phyloP scores from a whole-genome alignment of 2,113 vertebrate genomes.

The Leucoraja erinaceus region DNA sequence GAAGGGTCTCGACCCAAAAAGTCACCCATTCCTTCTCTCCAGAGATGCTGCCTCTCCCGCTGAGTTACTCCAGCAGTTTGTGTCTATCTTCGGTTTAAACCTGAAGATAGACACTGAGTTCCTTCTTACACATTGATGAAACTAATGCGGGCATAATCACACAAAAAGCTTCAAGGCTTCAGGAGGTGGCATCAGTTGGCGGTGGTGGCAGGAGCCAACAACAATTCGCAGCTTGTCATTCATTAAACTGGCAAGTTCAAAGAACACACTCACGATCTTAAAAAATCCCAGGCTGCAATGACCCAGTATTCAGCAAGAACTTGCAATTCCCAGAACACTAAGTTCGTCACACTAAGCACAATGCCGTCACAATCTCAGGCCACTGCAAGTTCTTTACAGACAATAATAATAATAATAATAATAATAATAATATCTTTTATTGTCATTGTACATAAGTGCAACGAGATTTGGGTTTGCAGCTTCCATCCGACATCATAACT shows the following conservation, averaged over 20 bases:
- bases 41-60: no score
- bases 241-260: neutral
- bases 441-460: no score
- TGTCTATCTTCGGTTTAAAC: no score
- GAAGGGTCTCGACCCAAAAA: no score
- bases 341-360: neutral
- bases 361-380: neutral
- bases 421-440: no score
- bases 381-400: neutral
- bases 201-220: neutral
- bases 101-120: no score
- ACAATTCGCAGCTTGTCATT: neutral
- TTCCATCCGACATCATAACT: no score
- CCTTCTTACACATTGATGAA: neutral
- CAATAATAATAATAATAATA: no score
- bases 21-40: no score
- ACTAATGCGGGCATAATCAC: neutral
- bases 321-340: neutral
- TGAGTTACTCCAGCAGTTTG: no score
- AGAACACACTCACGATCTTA: neutral
- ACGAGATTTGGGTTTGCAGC: no score
- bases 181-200: neutral
- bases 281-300: neutral
- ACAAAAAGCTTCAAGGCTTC: neutral
- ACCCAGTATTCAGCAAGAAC: neutral